phyloP scores from a whole-genome alignment of 2,797 vertebrate species.

The Acanthurus tractus region DNA sequence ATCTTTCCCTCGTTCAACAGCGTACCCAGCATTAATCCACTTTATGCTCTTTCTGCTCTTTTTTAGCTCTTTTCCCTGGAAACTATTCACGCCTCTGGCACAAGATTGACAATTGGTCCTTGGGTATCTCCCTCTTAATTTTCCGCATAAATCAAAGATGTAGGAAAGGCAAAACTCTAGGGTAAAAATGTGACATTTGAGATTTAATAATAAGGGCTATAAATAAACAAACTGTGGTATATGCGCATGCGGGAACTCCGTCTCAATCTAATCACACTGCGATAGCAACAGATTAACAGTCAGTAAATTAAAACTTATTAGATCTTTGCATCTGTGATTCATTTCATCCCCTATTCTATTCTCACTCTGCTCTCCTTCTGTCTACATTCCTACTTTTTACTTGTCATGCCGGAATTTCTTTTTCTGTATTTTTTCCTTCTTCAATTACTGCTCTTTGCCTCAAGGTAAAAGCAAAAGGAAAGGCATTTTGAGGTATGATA shows the following conservation, averaged over 20 bases:
- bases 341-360: neutral
- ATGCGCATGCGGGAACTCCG: neutral
- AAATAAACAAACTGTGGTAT: constrained; percentile 32
- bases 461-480: neutral
- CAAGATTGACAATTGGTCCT: constrained; percentile 55
- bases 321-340: neutral
- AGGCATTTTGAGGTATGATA: neutral
- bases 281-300: constrained; percentile 7
- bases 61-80: constrained; percentile 51
- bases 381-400: neutral
- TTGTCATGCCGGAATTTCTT: neutral
- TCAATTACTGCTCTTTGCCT: neutral
- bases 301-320: neutral
- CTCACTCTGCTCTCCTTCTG: neutral
- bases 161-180: constrained; percentile 36
- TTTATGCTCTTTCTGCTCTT: constrained; percentile 40
- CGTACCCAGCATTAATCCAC: constrained; percentile 49
- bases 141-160: constrained; percentile 52
- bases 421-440: neutral
- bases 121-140: constrained; percentile 42
- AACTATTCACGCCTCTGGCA: constrained; percentile 29
- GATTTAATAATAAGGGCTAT: constrained; percentile 39
- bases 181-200: constrained; percentile 46
- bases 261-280: neutral
- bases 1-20: constrained; percentile 16